A percentile compares a stretch with the other conserved stretches of the same genome.
phyloP scores from a whole-genome alignment of 2,888 invertebrate genomes.

The Platerodrilus igneus region DNA sequence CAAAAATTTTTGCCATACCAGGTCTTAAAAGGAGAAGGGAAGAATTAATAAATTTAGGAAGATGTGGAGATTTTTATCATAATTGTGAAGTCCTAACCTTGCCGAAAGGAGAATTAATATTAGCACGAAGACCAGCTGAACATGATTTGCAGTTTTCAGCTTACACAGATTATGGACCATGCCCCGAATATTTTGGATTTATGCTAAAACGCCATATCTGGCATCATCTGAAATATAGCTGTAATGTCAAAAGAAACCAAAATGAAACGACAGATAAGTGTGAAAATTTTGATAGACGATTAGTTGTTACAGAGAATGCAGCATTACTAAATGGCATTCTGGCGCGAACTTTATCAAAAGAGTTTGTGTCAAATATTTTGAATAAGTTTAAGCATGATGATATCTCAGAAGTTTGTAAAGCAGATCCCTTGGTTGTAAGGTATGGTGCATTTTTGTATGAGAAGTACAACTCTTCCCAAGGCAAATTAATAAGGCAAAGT shows the following conservation, averaged over 20 bases:
- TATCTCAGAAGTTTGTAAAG: background rate
- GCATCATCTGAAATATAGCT: slow-evolving; percentile 9
- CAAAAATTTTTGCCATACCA: slow-evolving; percentile 6
- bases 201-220: slow-evolving; percentile 8
- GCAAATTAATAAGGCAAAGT: too few species aligned
- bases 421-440: too few species aligned
- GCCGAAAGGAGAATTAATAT: slow-evolving; percentile 6
- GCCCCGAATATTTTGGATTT: slow-evolving; percentile 10
- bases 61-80: slow-evolving; percentile 6
- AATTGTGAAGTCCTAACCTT: slow-evolving; percentile 1
- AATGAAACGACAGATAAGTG: background rate
- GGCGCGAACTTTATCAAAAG: background rate
- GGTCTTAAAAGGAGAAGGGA: slow-evolving; percentile 2
- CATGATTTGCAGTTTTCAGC: background rate
- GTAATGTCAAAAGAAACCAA: background rate
- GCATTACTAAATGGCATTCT: slow-evolving; percentile 3
- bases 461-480: too few species aligned
- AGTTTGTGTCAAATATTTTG: slow-evolving; percentile 1
- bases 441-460: too few species aligned
- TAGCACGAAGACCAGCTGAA: slow-evolving; percentile 5
- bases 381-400: slow-evolving; percentile 7
- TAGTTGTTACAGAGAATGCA: background rate
- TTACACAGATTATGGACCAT: slow-evolving; percentile 9
- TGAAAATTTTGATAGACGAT: background rate
- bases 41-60: slow-evolving; percentile 1